These are phyloP conservation scores for Caerostris extrusa DNA, from an alignment of 1,140 invertebrate species.

Conservation along the genomic window DNA sequence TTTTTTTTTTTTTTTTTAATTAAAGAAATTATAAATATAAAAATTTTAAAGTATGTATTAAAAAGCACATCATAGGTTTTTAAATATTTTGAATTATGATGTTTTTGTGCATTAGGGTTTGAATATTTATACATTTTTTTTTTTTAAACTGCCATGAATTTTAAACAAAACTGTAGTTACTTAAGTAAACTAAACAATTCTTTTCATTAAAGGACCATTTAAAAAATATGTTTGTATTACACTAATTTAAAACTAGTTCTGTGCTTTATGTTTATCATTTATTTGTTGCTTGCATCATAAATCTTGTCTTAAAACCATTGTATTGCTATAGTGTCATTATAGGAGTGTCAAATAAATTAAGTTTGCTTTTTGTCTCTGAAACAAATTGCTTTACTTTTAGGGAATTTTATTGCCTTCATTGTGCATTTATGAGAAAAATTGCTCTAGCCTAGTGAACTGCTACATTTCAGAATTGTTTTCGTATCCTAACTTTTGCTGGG, in stretches of 20 bases:
- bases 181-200: neutral
- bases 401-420: constrained; percentile 37
- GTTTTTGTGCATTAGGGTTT: neutral
- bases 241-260: neutral
- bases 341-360: constrained; percentile 48
- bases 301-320: constrained; percentile 26
- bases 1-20: too few relatives aligned
- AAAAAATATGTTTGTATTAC: neutral
- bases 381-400: constrained; percentile 13
- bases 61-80: neutral
- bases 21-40: too few relatives aligned
- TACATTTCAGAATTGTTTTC: neutral
- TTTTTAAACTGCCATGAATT: neutral
- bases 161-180: too few relatives aligned
- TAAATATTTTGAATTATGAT: neutral
- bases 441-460: neutral
- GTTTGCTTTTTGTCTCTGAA: constrained; percentile 21
- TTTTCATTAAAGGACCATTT: neutral
- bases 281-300: constrained; percentile 2
- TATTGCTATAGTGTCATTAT: neutral
- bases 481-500: neutral
- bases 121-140: neutral
- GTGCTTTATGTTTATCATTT: neutral
- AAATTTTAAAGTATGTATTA: too few relatives aligned
- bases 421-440: constrained; percentile 1